phyloP scores from a whole-genome alignment of 2,888 invertebrate genomes.

The Rambutsinella grinnellia region DNA sequence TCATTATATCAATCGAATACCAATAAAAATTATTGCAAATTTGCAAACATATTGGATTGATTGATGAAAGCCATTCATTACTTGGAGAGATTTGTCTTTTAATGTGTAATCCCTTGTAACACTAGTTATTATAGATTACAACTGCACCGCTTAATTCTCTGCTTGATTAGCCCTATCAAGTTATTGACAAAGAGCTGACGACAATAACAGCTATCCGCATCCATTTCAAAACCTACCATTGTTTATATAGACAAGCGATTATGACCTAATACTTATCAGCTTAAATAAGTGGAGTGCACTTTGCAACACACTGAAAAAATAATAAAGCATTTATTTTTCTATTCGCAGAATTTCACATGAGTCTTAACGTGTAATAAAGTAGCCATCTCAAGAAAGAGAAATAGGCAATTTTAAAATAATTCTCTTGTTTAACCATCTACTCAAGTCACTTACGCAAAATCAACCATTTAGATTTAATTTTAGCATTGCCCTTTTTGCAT shows the following conservation, averaged over 20 bases:
- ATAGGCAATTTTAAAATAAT: not conserved
- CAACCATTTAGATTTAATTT: not conserved
- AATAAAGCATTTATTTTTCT: no score
- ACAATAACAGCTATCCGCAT: not conserved
- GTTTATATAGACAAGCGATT: not conserved
- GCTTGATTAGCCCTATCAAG: conserved; percentile 34
- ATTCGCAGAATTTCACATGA: not conserved
- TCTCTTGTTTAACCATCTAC: not conserved
- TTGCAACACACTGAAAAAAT: not conserved
- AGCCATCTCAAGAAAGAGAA: no score
- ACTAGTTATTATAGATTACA: not conserved
- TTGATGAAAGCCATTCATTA: not conserved
- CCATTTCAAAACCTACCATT: conserved; percentile 21
- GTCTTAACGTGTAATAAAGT: no score
- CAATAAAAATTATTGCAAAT: not conserved
- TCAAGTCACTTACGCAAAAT: conserved; percentile 19
- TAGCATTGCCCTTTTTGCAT: not conserved
- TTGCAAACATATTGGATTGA: no score
- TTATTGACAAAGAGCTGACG: conserved; percentile 22
- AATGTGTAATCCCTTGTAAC: not conserved
- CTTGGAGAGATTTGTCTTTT: not conserved
- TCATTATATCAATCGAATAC: not conserved
- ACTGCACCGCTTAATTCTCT: not conserved
- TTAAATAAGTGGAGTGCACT: not conserved
- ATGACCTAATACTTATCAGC: not conserved